Base-by-base conservation (phyloP, 1,140 invertebrate species). In the Battus philenor region DNA sequence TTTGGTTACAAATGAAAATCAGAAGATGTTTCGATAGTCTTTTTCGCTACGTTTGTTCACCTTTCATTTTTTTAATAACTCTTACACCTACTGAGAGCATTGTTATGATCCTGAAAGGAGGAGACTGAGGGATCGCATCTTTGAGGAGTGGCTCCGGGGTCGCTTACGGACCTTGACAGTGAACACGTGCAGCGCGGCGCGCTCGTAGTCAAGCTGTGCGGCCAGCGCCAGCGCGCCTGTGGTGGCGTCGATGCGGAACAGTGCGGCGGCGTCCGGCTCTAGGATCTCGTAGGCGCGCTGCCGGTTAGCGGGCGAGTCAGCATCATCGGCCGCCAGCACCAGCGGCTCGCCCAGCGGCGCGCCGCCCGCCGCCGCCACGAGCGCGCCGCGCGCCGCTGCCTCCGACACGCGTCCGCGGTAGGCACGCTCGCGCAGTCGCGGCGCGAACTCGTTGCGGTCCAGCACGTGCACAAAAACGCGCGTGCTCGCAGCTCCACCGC, bases 381-480 rank as follows among this genome's bases (percentile, higher is more conserved):
- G 58, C 44, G 70, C 59, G 48, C 72, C 74, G 29, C 43, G 38
- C 15, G 47, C 11, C 34, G 66, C 68, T 34, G 64, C 54, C 65
- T 81, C 77, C 1, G 68, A 65, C 11, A 67, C 55, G 29, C 64
- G 66, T 2, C 72, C 77, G 39, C 51, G 87, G 87, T 11, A 94
- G 90, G 7, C 91, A 86, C 85, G 96, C 93, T 51, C 90, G 90
- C 13, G 96, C 89, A 64, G 88, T 85, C 9, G 94, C 92, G 97
- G 96, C n/a, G 90, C 80, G 86, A 95, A 97, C 75, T 98, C 96
- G 85, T 98, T 95, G 53, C 87, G 88, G 74, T 94, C 94, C 36
- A 94, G 77, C 34, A 95, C 90, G 71, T 94, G 92, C 9, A 95
- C 88, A n/a, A 91, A 87, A 6, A 95, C 88, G 54, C 88, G 90